Percentiles rank a stretch among this genome's conserved stretches.
These are phyloP conservation scores for Sycophila sp. DNA, from an alignment of 1,140 invertebrate species.

Conservation along the genomic window DNA sequence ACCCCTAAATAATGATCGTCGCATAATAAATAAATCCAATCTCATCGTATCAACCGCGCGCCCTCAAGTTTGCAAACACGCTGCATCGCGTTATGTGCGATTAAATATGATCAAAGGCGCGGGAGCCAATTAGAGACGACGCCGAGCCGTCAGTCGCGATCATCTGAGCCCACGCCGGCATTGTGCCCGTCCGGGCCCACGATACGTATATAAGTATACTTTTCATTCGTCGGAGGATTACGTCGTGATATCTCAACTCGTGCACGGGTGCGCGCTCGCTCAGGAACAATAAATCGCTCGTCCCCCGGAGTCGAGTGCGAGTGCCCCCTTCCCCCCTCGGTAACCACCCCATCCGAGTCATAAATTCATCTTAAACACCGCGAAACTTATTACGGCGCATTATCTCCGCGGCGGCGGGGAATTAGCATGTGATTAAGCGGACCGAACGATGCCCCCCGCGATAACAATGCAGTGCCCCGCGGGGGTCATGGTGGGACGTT, in stretches of 20 bases:
- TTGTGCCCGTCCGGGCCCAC: not conserved
- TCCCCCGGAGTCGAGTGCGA: not conserved
- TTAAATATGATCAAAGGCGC: too few species aligned
- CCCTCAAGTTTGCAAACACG: too few species aligned
- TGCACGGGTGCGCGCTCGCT: not conserved
- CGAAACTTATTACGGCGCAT: conserved; percentile 12
- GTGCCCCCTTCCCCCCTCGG: not conserved
- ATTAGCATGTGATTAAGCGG: conserved; percentile 24
- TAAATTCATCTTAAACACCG: conserved; percentile 18
- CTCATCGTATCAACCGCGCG: too few species aligned
- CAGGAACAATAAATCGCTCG: conserved; percentile 23
- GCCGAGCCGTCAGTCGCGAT: too few species aligned
- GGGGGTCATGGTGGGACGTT: not conserved
- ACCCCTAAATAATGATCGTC: too few species aligned
- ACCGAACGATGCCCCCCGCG: not conserved
- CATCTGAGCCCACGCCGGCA: not conserved
- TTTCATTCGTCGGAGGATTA: not conserved
- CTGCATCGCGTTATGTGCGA: too few species aligned
- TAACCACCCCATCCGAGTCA: too few species aligned
- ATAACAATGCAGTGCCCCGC: not conserved
- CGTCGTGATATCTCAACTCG: conserved; percentile 22
- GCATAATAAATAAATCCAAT: too few species aligned
- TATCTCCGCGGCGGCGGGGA: not conserved
- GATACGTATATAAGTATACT: too few species aligned
- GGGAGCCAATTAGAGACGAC: too few species aligned